Percentiles rank a stretch among this genome's conserved stretches.
Conservation (phyloP, 1,140 invertebrate genomes). For the Cyclina sinensis region DNA sequence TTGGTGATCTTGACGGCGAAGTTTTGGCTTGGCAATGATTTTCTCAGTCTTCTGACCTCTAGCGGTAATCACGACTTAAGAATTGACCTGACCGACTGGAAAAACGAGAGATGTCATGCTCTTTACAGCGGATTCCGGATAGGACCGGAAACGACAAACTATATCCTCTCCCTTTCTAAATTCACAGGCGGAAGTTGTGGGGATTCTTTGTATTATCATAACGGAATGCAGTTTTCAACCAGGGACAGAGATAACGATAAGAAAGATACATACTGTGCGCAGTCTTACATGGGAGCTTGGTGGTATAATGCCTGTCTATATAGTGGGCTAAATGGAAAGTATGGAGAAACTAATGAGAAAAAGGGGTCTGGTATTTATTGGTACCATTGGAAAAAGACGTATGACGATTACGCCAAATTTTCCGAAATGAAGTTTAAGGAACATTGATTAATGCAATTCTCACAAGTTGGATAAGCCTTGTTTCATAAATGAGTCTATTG, state of each 20-base stretch:
- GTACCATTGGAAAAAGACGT: too few species aligned
- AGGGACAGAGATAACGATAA: too few species aligned
- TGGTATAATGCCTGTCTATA: neutral
- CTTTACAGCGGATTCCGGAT: neutral
- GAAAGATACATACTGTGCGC: neutral
- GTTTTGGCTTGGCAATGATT: slow-evolving; percentile 84
- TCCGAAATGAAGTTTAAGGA: too few species aligned
- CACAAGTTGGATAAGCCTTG: too few species aligned
- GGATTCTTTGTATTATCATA: too few species aligned
- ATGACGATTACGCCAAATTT: too few species aligned
- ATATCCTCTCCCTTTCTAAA: neutral
- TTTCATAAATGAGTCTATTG: too few species aligned
- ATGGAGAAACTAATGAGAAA: too few species aligned
- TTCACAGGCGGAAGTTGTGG: neutral
- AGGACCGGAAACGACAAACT: neutral
- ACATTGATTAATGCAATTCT: too few species aligned
- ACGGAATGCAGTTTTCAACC: too few species aligned
- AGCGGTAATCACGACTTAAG: neutral
- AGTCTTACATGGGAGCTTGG: neutral
- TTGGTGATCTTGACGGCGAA: slow-evolving; percentile 92
- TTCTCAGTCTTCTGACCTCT: slow-evolving; percentile 41
- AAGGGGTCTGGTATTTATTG: too few species aligned
- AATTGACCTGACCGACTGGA: neutral
- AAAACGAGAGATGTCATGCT: neutral
- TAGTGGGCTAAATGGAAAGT: too few species aligned